Conservation (phyloP, 64 coral and sea anemone genomes). For the Acropora tenuis region DNA sequence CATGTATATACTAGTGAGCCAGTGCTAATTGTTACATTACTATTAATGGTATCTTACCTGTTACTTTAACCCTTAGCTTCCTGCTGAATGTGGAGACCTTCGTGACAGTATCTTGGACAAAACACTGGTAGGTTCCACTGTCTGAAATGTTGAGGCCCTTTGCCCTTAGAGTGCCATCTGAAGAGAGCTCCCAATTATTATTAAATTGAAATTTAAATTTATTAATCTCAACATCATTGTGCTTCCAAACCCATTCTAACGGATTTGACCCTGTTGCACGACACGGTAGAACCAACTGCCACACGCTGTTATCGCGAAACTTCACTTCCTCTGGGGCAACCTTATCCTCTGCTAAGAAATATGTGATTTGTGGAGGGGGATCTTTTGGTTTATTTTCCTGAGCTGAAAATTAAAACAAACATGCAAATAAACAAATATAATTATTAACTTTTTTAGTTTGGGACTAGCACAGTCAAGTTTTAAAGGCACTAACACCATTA, state of each 20-base stretch:
- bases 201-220: neutral
- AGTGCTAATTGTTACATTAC: no score
- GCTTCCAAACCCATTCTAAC: neutral
- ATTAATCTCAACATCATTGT: neutral
- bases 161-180: neutral
- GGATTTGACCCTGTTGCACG: neutral
- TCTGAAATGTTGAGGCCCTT: neutral
- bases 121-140: conserved; percentile 64
- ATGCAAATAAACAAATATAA: no score
- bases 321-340: neutral
- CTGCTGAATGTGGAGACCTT: conserved; percentile 13
- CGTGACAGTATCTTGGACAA: conserved; percentile 23
- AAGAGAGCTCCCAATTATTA: neutral
- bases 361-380: neutral
- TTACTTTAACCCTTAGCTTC: conserved; percentile 59
- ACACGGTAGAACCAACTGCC: neutral
- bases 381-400: neutral
- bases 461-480: no score
- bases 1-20: no score
- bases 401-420: neutral
- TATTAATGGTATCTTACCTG: conserved; percentile 6
- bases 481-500: no score
- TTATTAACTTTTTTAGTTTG: no score
- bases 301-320: no score
- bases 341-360: neutral